These are phyloP conservation scores for Coelopa frigida DNA, from an alignment of 1,140 invertebrate species.

Conservation along the genomic window DNA sequence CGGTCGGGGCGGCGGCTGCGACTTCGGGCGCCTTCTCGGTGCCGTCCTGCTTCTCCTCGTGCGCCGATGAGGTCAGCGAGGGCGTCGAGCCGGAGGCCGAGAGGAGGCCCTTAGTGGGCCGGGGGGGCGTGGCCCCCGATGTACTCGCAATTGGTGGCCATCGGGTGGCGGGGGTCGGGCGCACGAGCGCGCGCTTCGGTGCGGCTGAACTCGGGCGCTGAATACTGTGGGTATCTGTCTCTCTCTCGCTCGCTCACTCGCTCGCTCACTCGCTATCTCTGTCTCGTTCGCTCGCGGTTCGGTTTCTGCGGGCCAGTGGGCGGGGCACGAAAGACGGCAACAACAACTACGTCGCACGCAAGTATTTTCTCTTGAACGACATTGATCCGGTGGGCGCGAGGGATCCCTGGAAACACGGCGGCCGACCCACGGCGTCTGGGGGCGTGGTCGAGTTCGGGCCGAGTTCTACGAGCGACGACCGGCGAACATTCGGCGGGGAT, in stretches of 20 bases:
- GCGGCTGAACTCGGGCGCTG: too few species aligned
- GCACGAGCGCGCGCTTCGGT: too few species aligned
- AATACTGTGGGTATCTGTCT: too few species aligned
- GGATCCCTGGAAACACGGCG: too few species aligned
- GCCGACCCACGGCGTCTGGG: too few species aligned
- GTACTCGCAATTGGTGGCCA: slow-evolving; percentile 36
- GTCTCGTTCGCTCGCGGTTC: neutral
- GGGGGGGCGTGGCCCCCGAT: slow-evolving; percentile 27
- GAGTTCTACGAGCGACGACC: too few species aligned
- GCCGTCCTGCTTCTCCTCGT: slow-evolving; percentile 17
- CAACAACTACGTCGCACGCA: slow-evolving; percentile 5
- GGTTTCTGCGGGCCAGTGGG: neutral
- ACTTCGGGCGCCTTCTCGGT: neutral
- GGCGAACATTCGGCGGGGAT: too few species aligned
- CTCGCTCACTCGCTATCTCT: too few species aligned
- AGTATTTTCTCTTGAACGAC: slow-evolving; percentile 34
- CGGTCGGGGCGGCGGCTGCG: neutral
- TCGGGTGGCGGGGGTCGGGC: slow-evolving; percentile 11
- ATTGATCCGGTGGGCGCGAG: too few species aligned
- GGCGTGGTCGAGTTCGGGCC: too few species aligned
- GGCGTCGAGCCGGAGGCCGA: slow-evolving; percentile 10
- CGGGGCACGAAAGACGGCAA: neutral
- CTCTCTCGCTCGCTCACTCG: too few species aligned
- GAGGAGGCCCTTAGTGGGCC: slow-evolving; percentile 2
- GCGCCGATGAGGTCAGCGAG: slow-evolving; percentile 20